Percentiles rank a stretch among this genome's conserved stretches.
Conservation (phyloP, 2,888 invertebrate species). For the Hydroisotoma schaefferi region DNA sequence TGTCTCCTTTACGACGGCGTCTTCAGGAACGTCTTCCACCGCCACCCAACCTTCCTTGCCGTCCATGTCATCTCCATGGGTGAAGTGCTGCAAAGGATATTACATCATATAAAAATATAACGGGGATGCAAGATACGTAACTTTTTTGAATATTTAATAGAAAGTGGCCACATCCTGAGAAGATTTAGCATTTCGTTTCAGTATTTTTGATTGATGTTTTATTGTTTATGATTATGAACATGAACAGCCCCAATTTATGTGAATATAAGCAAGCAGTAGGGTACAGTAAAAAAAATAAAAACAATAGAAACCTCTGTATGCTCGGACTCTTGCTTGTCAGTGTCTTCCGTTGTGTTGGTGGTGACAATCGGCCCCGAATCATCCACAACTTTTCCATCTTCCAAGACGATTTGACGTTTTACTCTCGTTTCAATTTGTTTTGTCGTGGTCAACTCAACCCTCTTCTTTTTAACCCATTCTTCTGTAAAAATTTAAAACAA, state of each 20-base stretch:
- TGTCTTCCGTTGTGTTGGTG: conserved; percentile 85
- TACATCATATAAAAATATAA: conserved; percentile 2
- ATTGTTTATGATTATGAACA: background rate
- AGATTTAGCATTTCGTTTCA: too few relatives aligned
- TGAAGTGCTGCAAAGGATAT: conserved; percentile 53
- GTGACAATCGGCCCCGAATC: conserved; percentile 87
- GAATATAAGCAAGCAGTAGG: too few relatives aligned
- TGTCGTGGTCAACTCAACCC: conserved; percentile 82
- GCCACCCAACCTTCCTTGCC: conserved; percentile 55
- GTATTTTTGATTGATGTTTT: background rate
- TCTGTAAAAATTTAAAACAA: conserved; percentile 69
- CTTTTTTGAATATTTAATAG: too few relatives aligned
- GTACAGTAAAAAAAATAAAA: too few relatives aligned
- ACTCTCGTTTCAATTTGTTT: conserved; percentile 87
- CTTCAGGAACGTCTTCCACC: conserved; percentile 61
- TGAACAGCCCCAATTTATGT: too few relatives aligned
- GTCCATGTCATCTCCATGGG: conserved; percentile 54
- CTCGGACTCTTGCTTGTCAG: conserved; percentile 82
- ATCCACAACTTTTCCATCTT: conserved; percentile 84
- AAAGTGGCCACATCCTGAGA: too few relatives aligned
- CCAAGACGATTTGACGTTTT: conserved; percentile 77
- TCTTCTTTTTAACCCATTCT: conserved; percentile 89
- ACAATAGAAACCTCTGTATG: conserved; percentile 82
- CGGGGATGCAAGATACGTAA: background rate
- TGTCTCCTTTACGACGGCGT: conserved; percentile 73